Base-by-base conservation (phyloP, 2,113 vertebrate genomes). In the Proteles cristata region DNA sequence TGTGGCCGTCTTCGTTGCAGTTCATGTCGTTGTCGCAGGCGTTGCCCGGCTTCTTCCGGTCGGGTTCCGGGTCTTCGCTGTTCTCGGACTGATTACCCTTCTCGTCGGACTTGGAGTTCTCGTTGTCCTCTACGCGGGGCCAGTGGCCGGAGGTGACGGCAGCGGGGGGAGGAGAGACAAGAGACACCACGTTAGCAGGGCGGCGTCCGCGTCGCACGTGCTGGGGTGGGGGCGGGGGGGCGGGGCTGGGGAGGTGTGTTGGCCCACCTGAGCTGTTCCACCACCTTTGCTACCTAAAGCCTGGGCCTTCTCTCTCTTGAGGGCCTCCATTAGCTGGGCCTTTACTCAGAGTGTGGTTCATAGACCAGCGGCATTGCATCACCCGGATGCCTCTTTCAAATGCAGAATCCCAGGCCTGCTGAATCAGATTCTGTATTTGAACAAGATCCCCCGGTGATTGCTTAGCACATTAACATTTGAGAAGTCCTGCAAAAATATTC, bases 31-130 rank as follows among this genome's bases (percentile, higher is more conserved):
- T 99, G 98, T 99, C 99, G 2, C 99, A 99, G 28, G 99, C 98
- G 94, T 98, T 99, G 97, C 99, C 99, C 2, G 99, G 98, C 95
- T 99, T 99, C 97, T 99, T 99, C 93, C 99, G 99, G 97, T 99
- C 99, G 0, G 99, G 98, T 96, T 99, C 99, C 0, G 99, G 99
- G 96, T 99, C 99, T 97, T 99, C 99, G 66, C 99, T 99, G 98
- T 99, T 99, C 97, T 99, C 99, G 7, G 99, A 99, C 97, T 99
- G 99, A 97, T 99, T 99, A 76, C 99, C 99, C 98, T 99, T 99
- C 76, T 99, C 99, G 80, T 99, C 99, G 4, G 99, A 99, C 98
- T 99, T 99, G 95, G 99, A 99, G 97, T 99, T 99, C 97, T 99
- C 99, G 12, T 99, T 99, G 98, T 99, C 99, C 99, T 99, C 98